Evolutionary conservation across 2,888 invertebrate genomes (phyloP), one percentile per base, ranked within the genome.

Genomic region (Pardosa pseudoannulata): DNA sequence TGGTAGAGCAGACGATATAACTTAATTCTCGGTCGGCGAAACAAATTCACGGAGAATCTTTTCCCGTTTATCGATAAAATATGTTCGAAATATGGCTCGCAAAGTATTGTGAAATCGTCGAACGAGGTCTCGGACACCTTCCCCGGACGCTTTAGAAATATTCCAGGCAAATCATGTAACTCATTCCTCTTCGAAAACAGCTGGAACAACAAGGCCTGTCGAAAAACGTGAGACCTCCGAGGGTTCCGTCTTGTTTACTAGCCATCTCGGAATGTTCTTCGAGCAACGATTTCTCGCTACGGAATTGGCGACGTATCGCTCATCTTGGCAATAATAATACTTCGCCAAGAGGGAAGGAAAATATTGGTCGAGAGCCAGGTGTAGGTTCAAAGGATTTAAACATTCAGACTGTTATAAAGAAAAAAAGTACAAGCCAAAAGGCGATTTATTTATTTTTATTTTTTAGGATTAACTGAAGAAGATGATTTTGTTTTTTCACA

Each of bases 161-260:
- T 74, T 62, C 64, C 62, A 39, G 39, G 32, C 67, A 32, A 1
- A 32, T n/a, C 62, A 62, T 11, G 16, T 70, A 70, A 19, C 32
- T 41, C 70, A 32, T 32, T 23, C 31, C 46, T n/a, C 16, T n/a
- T 31, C n/a, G n/a, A 29, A 62, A 72, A 67, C 80, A 72, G 73
- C 73, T 73, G 72, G 73, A 29, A 28, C n/a, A 39, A 73, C 29
- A 71, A 23, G 70, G 70, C 27, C 46, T 23, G 19, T 9, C 50
- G 13, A 32, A 72, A 65, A 70, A 62, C 62, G 70, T 56, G 67
- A 67, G 73, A 46, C 80, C 73, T 73, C 28, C 32, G 23, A 64
- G 50, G 65, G 79, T 65, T 50, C 80, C 36, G 46, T 73, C 80
- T 72, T 78, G 72, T 80, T 80, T 80, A 80, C 80, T 56, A 80